A percentile compares a stretch with the other conserved stretches of the same genome.
Evolutionary conservation across 2,888 invertebrate genomes (phyloP).

Genomic region (Volucella inflata): DNA sequence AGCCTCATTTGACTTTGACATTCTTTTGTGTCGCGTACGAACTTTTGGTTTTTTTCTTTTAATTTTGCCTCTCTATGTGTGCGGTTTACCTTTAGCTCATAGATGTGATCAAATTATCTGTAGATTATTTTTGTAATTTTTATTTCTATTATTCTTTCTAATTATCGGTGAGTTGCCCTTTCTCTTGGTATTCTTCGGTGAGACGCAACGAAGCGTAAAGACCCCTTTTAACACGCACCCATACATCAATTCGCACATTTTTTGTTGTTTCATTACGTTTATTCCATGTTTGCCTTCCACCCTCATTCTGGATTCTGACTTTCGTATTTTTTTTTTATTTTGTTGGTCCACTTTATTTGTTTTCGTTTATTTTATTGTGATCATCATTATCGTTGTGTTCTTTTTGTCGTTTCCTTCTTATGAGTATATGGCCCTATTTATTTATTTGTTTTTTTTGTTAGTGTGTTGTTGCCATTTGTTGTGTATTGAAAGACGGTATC

Average conservation of each 20-base stretch:
- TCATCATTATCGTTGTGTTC: constrained; percentile 15
- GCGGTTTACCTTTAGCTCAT: constrained; percentile 6
- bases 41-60: neutral
- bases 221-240: constrained; percentile 24
- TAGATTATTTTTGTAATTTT: constrained; percentile 22
- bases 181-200: constrained; percentile 10
- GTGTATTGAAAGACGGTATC: constrained; percentile 6
- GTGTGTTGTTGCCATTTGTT: constrained; percentile 15
- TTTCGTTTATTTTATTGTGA: constrained; percentile 40
- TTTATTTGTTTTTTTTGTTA: neutral
- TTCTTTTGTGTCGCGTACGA: constrained; percentile 27
- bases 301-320: constrained; percentile 8
- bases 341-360: neutral
- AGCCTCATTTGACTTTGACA: constrained; percentile 50
- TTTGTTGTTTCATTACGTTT: constrained; percentile 4
- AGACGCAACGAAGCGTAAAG: constrained; percentile 37
- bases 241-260: constrained; percentile 8
- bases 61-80: constrained; percentile 27
- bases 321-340: neutral
- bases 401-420: neutral
- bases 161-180: constrained; percentile 33
- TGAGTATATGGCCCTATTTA: constrained; percentile 30
- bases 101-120: constrained; percentile 42
- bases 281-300: constrained; percentile 9
- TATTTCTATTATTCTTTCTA: constrained; percentile 39